A percentile compares a stretch with the other conserved stretches of the same genome.
Evolutionary conservation across 1,140 invertebrate species (phyloP).

Genomic region (Cydia pomonella): DNA sequence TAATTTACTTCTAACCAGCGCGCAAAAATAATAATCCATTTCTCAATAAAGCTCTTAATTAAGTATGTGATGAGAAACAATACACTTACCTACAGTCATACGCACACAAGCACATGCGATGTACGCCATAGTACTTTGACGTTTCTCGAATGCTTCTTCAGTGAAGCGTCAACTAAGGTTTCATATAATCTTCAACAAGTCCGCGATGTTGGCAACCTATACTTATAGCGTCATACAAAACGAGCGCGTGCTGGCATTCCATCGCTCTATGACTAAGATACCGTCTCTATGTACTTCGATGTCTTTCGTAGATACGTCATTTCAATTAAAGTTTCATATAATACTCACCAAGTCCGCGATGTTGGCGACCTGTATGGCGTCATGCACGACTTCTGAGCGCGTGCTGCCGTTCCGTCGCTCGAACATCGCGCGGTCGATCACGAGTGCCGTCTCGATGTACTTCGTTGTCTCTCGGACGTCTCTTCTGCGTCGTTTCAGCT

Average conservation of each 20-base stretch:
- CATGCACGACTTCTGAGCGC: conserved; percentile 93
- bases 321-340: no score
- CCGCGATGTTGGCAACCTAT: conserved; percentile 97
- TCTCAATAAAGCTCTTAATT: no score
- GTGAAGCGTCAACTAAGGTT: no score
- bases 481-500: conserved; percentile 78
- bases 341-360: conserved; percentile 95
- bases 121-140: no score
- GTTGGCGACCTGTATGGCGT: conserved; percentile 97
- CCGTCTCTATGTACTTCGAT: conserved; percentile 95
- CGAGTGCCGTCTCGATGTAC: conserved; percentile 95
- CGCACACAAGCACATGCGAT: no score
- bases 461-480: conserved; percentile 94
- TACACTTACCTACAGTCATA: no score
- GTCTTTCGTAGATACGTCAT: conserved; percentile 85
- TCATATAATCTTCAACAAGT: conserved; percentile 86
- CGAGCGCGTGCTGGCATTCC: conserved; percentile 93
- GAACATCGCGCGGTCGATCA: conserved; percentile 97
- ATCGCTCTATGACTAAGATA: conserved; percentile 93
- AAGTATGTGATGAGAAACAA: no score
- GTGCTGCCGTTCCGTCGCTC: conserved; percentile 95
- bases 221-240: conserved; percentile 93
- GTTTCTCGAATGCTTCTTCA: no score
- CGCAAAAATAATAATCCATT: no score
- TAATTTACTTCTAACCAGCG: no score